Percentiles rank a stretch among this genome's conserved stretches.
These are phyloP conservation scores for Nannoperca obscura DNA, from an alignment of 2,797 vertebrate species.

Conservation along the genomic window DNA sequence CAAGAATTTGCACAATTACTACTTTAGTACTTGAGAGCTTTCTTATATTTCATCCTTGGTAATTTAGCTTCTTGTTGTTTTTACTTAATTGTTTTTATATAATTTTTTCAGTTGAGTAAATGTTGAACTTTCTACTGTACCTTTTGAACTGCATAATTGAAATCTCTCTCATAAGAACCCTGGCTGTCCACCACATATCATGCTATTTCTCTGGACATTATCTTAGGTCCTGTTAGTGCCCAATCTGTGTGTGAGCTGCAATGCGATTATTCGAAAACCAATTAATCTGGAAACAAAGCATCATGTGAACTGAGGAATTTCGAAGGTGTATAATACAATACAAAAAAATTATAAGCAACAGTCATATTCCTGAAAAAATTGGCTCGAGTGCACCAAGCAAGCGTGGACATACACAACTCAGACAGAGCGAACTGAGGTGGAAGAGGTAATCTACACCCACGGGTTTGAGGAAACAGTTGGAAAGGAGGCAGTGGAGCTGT, in stretches of 20 bases:
- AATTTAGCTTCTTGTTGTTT: not conserved
- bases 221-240: not conserved
- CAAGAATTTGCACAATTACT: not conserved
- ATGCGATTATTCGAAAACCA: conserved; percentile 10
- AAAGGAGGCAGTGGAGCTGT: not conserved
- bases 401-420: not conserved
- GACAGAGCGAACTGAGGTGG: not conserved
- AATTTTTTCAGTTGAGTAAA: too few relatives aligned
- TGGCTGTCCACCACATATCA: not conserved
- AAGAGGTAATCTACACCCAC: conserved; percentile 53
- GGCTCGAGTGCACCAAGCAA: not conserved
- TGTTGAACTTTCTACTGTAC: not conserved
- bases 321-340: not conserved
- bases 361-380: not conserved
- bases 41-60: not conserved
- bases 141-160: not conserved
- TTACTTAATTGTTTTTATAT: not conserved
- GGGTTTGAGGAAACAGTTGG: conserved; percentile 33
- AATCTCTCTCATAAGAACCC: not conserved
- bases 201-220: not conserved
- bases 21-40: not conserved
- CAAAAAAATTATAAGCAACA: not conserved
- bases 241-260: not conserved
- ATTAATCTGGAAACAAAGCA: conserved; percentile 22
- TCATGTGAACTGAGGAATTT: conserved; percentile 4